phyloP scores from a whole-genome alignment of 1,140 invertebrate species.

The Philopotamus ludificatus region DNA sequence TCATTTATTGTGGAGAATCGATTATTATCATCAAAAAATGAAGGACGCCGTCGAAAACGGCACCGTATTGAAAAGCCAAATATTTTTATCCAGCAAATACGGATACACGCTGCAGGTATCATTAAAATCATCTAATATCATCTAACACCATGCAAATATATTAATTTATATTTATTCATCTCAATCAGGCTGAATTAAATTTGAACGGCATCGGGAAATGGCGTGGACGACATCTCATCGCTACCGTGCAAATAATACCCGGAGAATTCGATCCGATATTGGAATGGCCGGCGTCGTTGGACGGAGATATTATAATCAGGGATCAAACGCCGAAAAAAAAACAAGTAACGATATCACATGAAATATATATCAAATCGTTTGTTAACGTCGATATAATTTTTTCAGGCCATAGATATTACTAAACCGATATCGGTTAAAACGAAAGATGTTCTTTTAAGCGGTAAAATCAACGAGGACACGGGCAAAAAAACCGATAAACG shows the following conservation, averaged over 20 bases:
- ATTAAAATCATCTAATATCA: too few relatives aligned
- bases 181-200: slow-evolving; percentile 65
- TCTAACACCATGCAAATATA: too few relatives aligned
- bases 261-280: slow-evolving; percentile 69
- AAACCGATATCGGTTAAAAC: slow-evolving; percentile 50
- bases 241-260: slow-evolving; percentile 62
- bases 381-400: neutral
- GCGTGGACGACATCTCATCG: slow-evolving; percentile 68
- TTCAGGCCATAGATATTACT: slow-evolving; percentile 54
- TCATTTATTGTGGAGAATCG: slow-evolving; percentile 67
- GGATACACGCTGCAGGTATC: slow-evolving; percentile 70
- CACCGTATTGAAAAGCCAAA: slow-evolving; percentile 60
- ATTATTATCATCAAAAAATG: slow-evolving; percentile 63
- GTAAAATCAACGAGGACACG: neutral
- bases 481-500: neutral
- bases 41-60: slow-evolving; percentile 65
- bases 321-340: slow-evolving; percentile 58
- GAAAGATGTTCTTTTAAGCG: neutral
- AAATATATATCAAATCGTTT: neutral
- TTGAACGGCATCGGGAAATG: slow-evolving; percentile 71
- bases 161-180: neutral
- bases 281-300: slow-evolving; percentile 67
- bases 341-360: slow-evolving; percentile 44
- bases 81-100: slow-evolving; percentile 66
- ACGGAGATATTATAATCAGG: slow-evolving; percentile 61